A percentile compares a stretch with the other conserved stretches of the same genome.
Conservation (phyloP, 2,113 vertebrate species). For the Narcine bancroftii region DNA sequence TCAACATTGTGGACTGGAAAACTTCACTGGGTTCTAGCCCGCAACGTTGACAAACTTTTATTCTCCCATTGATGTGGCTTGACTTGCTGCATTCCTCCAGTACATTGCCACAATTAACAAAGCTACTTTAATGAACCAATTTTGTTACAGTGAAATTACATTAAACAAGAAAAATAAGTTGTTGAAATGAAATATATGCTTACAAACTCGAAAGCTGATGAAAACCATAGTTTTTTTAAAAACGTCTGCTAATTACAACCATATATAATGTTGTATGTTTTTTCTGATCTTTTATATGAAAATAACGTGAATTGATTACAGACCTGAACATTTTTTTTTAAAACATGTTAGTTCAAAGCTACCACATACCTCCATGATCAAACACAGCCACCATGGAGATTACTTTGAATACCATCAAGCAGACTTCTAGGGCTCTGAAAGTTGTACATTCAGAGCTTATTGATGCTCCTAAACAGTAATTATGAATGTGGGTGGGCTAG, state of each 20-base stretch:
- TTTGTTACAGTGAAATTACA: not conserved
- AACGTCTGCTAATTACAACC: not conserved
- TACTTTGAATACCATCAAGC: conserved; percentile 9
- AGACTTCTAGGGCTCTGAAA: conserved; percentile 20
- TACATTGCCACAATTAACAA: too few relatives aligned
- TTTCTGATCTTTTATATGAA: conserved; percentile 27
- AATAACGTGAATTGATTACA: conserved; percentile 23
- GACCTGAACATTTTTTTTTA: conserved; percentile 1
- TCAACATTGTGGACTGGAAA: too few relatives aligned
- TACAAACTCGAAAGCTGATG: not conserved
- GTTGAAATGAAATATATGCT: not conserved
- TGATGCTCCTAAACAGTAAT: conserved; percentile 33
- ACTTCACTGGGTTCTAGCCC: too few relatives aligned
- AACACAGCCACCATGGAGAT: conserved; percentile 10
- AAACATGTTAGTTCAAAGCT: conserved; percentile 21
- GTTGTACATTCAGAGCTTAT: conserved; percentile 25
- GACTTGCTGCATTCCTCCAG: too few relatives aligned
- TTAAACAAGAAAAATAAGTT: not conserved
- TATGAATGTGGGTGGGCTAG: conserved; percentile 30
- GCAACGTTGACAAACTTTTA: too few relatives aligned
- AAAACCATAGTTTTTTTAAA: not conserved
- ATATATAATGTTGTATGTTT: not conserved
- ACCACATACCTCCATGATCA: conserved; percentile 8
- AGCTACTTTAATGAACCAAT: not conserved
- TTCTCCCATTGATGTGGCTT: too few relatives aligned